A percentile compares a stretch with the other conserved stretches of the same genome.
phyloP scores from a whole-genome alignment of 2,113 vertebrate species.

The rat (Rattus norvegicus) region DNA sequence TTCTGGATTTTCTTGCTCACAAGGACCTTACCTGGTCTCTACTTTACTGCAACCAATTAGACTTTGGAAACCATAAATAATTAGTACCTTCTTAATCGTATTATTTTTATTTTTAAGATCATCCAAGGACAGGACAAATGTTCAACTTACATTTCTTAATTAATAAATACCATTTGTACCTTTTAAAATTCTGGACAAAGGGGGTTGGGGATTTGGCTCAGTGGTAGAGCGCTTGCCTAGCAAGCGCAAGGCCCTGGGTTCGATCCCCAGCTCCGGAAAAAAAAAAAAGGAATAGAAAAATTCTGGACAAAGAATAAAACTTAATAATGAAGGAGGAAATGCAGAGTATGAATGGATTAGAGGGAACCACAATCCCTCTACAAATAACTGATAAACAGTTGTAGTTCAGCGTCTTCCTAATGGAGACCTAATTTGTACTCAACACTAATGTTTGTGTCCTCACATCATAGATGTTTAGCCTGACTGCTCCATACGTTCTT shows the following conservation, averaged over 20 bases:
- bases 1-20: not conserved
- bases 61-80: not conserved
- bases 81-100: not conserved
- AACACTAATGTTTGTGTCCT: not conserved
- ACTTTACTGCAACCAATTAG: not conserved
- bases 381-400: not conserved
- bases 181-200: not conserved
- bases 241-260: too few species aligned
- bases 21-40: not conserved
- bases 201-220: too few species aligned
- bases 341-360: not conserved
- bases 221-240: too few species aligned
- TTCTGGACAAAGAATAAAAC: not conserved
- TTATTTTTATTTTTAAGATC: not conserved
- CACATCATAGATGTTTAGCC: not conserved
- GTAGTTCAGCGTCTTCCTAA: not conserved
- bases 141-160: not conserved
- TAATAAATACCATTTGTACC: not conserved
- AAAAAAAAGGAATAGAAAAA: too few species aligned
- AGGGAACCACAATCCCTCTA: not conserved
- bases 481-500: not conserved
- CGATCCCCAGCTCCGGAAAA: too few species aligned
- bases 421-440: not conserved
- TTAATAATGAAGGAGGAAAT: not conserved
- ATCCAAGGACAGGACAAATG: not conserved